Evolutionary conservation across 2,888 invertebrate species (phyloP), one percentile per base, ranked within the genome.

Genomic region (Cephalotes varians): DNA sequence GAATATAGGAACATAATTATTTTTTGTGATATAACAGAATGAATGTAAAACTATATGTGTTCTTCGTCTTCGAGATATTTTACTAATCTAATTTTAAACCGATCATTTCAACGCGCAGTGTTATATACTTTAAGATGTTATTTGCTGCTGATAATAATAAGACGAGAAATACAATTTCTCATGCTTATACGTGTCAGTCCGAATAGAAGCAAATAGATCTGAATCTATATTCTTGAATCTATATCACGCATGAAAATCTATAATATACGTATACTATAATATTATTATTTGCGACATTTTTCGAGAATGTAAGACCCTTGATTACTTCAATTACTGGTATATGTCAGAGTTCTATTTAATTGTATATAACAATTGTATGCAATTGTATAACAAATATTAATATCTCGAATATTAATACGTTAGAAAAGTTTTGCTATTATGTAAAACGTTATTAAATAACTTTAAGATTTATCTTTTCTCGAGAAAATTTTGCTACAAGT

Each of bases 261-360:
- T n/a, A n/a, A n/a, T n/a, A n/a, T n/a, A n/a, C n/a, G n/a, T n/a
- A n/a, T n/a, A n/a, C n/a, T n/a, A n/a, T n/a, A n/a, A n/a, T n/a
- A n/a, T n/a, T n/a, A n/a, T n/a, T n/a, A n/a, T n/a, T n/a, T n/a
- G n/a, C n/a, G n/a, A n/a, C n/a, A n/a, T n/a, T n/a, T n/a, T n/a
- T n/a, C n/a, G n/a, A n/a, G n/a, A n/a, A n/a, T n/a, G n/a, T n/a
- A n/a, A n/a, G n/a, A n/a, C n/a, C n/a, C n/a, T n/a, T n/a, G 5
- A 25, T 37, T 4, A 12, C 7, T 25, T 65, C 47, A 62, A 65
- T 18, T 65, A 76, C 1, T n/a, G 40, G 0, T 28, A 80, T 49
- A 54, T n/a, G n/a, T 37, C n/a, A 31, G 34, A 79, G 37, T 51
- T 51, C 56, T 54, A 72, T 65, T 72, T 71, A 54, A 80, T 31